Percentiles rank a stretch among this genome's conserved stretches.
These are phyloP conservation scores for Porites divaricata DNA, from an alignment of 92 coral and sea anemone species.

Conservation along the genomic window DNA sequence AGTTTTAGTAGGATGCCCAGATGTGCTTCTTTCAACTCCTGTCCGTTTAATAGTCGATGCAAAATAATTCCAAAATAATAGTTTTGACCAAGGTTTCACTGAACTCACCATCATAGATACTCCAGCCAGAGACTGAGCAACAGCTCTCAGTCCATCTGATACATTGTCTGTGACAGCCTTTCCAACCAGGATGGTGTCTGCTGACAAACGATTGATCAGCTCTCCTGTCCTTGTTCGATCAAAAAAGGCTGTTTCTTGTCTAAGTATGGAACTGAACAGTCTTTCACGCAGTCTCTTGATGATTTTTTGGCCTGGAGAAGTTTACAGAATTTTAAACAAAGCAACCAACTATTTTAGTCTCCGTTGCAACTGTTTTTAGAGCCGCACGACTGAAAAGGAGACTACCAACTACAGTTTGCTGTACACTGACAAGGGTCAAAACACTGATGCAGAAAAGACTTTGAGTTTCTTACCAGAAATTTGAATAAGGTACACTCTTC, in stretches of 20 bases:
- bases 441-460: background rate
- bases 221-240: slow-evolving; percentile 94
- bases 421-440: too few species aligned
- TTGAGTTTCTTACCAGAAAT: slow-evolving; percentile 67
- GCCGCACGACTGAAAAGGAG: too few species aligned
- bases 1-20: too few species aligned
- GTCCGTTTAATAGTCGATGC: too few species aligned
- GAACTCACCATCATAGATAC: slow-evolving; percentile 94
- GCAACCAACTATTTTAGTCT: background rate
- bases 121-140: slow-evolving; percentile 93
- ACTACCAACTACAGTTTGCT: too few species aligned
- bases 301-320: slow-evolving; percentile 74
- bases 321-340: background rate
- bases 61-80: background rate
- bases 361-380: too few species aligned
- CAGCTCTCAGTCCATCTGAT: slow-evolving; percentile 96
- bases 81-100: background rate
- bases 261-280: slow-evolving; percentile 81
- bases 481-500: slow-evolving; percentile 92
- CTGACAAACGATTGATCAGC: slow-evolving; percentile 91
- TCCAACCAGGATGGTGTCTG: slow-evolving; percentile 93
- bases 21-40: too few species aligned
- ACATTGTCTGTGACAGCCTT: slow-evolving; percentile 99
- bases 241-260: slow-evolving; percentile 97
- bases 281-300: slow-evolving; percentile 77